Conservation (phyloP, 30 jellyfish, hydroid and myxozoan species). For the Haliclystus octoradiatus region DNA sequence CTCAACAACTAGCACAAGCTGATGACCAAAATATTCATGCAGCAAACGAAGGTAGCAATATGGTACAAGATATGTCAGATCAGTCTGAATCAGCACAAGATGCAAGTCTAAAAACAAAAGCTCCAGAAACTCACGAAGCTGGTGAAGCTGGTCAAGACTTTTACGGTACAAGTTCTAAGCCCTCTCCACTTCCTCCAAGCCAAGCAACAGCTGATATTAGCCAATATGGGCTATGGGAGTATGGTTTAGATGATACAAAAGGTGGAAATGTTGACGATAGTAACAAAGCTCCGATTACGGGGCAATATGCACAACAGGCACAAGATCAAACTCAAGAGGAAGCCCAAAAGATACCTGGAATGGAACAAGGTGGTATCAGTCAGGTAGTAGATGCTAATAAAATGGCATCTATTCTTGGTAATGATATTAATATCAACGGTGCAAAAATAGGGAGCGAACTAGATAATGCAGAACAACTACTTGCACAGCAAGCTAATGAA, state of each 20-base stretch:
- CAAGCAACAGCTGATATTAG: constrained; percentile 50
- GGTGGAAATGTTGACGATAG: constrained; percentile 3
- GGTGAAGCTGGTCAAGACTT: neutral
- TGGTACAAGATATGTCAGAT: neutral
- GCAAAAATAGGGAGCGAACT: neutral
- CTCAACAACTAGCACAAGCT: neutral
- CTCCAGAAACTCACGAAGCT: neutral
- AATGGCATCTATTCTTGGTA: neutral
- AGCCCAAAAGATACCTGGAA: neutral
- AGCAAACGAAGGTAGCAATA: neutral
- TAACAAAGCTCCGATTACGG: neutral
- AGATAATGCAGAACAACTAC: neutral
- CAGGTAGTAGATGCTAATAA: neutral
- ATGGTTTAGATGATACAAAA: constrained; percentile 62
- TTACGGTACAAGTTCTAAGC: neutral
- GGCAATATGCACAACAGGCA: neutral
- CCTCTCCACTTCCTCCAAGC: neutral
- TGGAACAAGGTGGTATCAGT: neutral
- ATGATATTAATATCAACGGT: neutral
- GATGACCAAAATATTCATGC: neutral
- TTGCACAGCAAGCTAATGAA: constrained; percentile 9
- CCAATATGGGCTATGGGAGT: constrained; percentile 75
- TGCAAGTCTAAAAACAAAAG: neutral
- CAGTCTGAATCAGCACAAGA: neutral
- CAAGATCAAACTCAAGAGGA: neutral